A percentile compares a stretch with the other conserved stretches of the same genome.
These are phyloP conservation scores for Eublepharis macularius DNA, from an alignment of 2,113 vertebrate species.

Conservation along the genomic window DNA sequence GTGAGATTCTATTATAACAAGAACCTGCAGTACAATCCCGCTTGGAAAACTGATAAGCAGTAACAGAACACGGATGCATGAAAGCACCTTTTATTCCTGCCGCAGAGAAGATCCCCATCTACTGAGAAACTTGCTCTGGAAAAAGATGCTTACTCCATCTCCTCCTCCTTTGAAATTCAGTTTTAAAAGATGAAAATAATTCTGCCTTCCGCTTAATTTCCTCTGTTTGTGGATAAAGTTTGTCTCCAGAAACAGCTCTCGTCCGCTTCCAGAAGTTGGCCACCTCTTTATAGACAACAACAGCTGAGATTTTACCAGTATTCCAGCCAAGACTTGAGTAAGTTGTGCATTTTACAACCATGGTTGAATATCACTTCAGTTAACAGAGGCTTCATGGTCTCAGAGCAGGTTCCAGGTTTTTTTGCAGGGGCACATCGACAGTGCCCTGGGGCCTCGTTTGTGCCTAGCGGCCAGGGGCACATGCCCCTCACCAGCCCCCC, in stretches of 20 bases:
- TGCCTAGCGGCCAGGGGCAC: no score
- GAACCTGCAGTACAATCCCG: conserved; percentile 37
- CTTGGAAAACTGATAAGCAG: conserved; percentile 18
- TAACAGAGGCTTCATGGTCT: background rate
- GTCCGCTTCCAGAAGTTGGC: background rate
- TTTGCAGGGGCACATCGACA: no score
- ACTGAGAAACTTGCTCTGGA: no score
- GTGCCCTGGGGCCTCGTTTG: no score
- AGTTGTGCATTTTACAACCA: background rate
- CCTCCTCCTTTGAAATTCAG: background rate
- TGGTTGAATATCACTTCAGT: background rate
- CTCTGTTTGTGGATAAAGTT: conserved; percentile 1
- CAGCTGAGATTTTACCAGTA: background rate
- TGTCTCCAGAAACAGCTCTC: background rate
- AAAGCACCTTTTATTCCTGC: background rate
- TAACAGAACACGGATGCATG: conserved; percentile 11
- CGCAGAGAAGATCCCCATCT: background rate
- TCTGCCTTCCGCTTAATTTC: background rate
- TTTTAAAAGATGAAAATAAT: background rate
- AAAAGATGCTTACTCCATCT: background rate
- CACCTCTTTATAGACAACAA: background rate
- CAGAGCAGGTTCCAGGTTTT: no score
- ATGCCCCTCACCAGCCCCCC: no score
- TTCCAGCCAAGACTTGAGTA: background rate
- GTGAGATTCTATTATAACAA: conserved; percentile 32